Evolutionary conservation across 2,888 invertebrate genomes (phyloP).

Genomic region (Machimus rusticus): DNA sequence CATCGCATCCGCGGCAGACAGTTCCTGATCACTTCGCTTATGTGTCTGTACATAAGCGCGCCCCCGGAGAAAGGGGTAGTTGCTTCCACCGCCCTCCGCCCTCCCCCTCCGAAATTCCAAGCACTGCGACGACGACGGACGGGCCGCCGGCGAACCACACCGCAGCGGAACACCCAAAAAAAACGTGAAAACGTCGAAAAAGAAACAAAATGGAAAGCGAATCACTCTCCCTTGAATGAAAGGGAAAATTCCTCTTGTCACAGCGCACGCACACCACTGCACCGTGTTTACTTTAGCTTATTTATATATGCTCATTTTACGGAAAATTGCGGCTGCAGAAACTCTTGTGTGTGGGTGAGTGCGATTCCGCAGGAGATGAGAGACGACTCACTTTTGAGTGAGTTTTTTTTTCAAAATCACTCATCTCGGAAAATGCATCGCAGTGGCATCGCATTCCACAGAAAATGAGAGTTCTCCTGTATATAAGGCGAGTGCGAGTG

Average conservation of each 20-base stretch:
- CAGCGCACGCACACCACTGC: background rate
- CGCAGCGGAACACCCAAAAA: background rate
- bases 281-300: no score
- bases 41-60: constrained; percentile 9
- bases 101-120: background rate
- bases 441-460: constrained; percentile 1
- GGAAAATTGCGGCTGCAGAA: background rate
- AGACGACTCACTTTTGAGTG: background rate
- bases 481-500: background rate
- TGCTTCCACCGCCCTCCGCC: background rate
- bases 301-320: no score
- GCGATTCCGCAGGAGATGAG: background rate
- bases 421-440: constrained; percentile 41
- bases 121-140: background rate
- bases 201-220: background rate
- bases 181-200: background rate
- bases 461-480: constrained; percentile 42
- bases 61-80: background rate
- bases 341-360: background rate
- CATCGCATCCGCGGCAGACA: background rate
- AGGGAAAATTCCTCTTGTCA: constrained; percentile 24
- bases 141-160: background rate
- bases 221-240: constrained; percentile 35
- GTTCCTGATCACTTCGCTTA: constrained; percentile 15
- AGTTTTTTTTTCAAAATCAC: background rate